These are phyloP conservation scores for Nasonia oneida DNA, from an alignment of 2,888 invertebrate genomes.

Conservation along the genomic window DNA sequence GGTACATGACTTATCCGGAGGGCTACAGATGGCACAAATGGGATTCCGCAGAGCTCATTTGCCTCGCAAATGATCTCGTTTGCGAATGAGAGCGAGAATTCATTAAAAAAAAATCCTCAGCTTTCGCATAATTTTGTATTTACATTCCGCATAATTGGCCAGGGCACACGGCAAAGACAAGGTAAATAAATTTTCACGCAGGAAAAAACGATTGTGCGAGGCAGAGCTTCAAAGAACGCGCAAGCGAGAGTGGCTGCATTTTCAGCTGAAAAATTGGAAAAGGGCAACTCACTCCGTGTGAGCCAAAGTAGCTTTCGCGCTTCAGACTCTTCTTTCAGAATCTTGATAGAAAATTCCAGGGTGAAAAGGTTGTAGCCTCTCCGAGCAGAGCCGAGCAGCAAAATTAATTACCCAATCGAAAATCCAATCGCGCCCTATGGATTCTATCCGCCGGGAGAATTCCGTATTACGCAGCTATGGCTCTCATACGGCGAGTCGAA, in stretches of 20 bases:
- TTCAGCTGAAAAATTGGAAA: too few relatives aligned
- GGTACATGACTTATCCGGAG: not conserved
- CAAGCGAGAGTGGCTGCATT: too few relatives aligned
- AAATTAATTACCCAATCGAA: conserved; percentile 5
- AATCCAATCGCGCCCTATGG: not conserved
- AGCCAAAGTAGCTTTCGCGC: too few relatives aligned
- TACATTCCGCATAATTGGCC: not conserved
- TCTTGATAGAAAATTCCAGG: not conserved
- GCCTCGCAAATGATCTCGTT: conserved; percentile 16
- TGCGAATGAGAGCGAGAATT: not conserved
- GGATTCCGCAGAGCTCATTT: conserved; percentile 11
- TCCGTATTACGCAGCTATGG: not conserved
- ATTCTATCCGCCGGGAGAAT: not conserved
- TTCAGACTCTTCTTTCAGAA: not conserved
- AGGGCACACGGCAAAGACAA: not conserved
- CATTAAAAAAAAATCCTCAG: not conserved
- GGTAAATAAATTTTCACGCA: too few relatives aligned
- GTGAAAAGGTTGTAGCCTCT: not conserved
- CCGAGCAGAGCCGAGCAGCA: not conserved
- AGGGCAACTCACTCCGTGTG: too few relatives aligned
- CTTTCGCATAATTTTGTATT: not conserved
- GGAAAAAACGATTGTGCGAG: too few relatives aligned
- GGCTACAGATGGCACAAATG: conserved; percentile 20
- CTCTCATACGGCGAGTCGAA: not conserved
- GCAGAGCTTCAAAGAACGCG: too few relatives aligned